Conservation (phyloP, 2,797 vertebrate species). For the Pseudochirops cupreus region DNA sequence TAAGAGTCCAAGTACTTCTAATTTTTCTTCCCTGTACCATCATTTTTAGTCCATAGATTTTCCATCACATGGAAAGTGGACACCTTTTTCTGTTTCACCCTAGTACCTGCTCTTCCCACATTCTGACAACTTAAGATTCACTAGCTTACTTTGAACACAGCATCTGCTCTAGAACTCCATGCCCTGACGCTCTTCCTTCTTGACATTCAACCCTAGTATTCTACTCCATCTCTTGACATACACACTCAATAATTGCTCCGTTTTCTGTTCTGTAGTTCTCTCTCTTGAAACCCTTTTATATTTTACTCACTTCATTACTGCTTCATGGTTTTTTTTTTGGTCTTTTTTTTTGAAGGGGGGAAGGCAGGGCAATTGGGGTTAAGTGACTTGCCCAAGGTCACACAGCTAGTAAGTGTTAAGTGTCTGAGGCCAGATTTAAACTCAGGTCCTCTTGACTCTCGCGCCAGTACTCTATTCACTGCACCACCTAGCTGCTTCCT, state of each 20-base stretch:
- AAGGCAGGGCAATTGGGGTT: too few species aligned
- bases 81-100: neutral
- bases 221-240: too few species aligned
- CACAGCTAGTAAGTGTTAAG: too few species aligned
- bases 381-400: too few species aligned
- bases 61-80: neutral
- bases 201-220: neutral
- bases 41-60: conserved; percentile 55
- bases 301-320: neutral
- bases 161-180: neutral
- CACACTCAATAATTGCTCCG: neutral
- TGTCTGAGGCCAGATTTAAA: too few species aligned
- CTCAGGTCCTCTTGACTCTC: too few species aligned
- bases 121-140: neutral
- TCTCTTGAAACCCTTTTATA: neutral
- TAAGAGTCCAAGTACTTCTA: conserved; percentile 37
- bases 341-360: too few species aligned
- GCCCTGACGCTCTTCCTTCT: neutral
- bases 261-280: neutral
- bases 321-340: neutral
- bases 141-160: neutral
- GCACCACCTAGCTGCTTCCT: neutral
- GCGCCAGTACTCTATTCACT: too few species aligned
- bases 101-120: neutral
- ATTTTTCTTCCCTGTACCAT: conserved; percentile 56